Base-by-base conservation (phyloP, 2,888 invertebrate genomes). In the Xanthorhoe spadicearia region DNA sequence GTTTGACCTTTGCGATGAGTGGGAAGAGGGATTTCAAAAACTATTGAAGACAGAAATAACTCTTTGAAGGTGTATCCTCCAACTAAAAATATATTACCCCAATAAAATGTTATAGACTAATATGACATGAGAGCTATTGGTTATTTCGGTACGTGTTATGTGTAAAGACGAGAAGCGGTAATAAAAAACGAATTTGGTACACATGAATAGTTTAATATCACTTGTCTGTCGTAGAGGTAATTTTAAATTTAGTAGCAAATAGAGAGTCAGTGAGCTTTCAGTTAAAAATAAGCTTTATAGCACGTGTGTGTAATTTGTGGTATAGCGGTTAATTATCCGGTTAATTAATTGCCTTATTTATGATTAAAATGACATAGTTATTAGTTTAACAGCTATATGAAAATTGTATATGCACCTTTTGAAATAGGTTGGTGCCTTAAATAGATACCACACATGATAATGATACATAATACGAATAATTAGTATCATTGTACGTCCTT, bases 111-210 rank as follows among this genome's bases (percentile, higher is more conserved):
- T 71, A 69, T 64, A 58, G 55, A 50, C 69, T 71, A 52, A 59
- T 63, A 65, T 55, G 71, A 68, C 66, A 64, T 66, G 64, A 68
- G 58, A 68, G 71, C 61, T 46, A 68, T 64, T 9, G 53, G 58
- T 61, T 73, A 73, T 71, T 73, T 73, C 65, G 35, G 54, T 68
- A 50, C 58, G 60, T 64, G 65, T 70, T 71, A 68, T 55, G 46
- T 59, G 64, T 64, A 60, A 66, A 66, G 60, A 54, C 51, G 51
- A 19, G 51, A 8, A 48, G 28, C 17, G 67, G 62, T 55, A 66
- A 62, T 64, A 64, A 67, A 64, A 67, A 69, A 61, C 19, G 61
- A 65, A 60, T 66, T 68, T 69, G 66, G 59, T 62, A 49, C 38
- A 17, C 35, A 48, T 43, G 17, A 61, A 62, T 15, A 35, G 15